phyloP scores from a whole-genome alignment of 2,888 invertebrate species.

The Latrodectus hesperus region DNA sequence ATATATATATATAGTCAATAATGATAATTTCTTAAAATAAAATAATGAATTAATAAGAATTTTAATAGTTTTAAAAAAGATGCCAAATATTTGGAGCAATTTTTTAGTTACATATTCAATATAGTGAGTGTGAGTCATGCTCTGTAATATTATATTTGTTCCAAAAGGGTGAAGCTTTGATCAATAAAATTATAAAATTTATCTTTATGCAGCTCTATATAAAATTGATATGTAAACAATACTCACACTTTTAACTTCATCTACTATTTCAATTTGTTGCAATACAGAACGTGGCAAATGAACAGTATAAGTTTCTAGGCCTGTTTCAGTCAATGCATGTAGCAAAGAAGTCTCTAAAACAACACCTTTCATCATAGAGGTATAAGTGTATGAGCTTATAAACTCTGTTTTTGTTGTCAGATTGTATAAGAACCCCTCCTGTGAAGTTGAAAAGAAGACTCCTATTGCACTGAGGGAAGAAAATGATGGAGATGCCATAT shows the following conservation, averaged over 20 bases:
- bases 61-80: too few species aligned
- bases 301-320: constrained; percentile 85
- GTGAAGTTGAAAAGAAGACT: constrained; percentile 81
- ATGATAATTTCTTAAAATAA: too few species aligned
- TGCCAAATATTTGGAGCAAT: too few species aligned
- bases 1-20: too few species aligned
- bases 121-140: too few species aligned
- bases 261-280: constrained; percentile 73
- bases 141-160: too few species aligned
- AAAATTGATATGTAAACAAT: background rate
- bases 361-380: constrained; percentile 82
- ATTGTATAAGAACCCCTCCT: constrained; percentile 83
- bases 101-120: too few species aligned
- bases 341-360: constrained; percentile 80
- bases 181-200: too few species aligned
- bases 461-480: constrained; percentile 78
- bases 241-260: constrained; percentile 76
- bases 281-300: constrained; percentile 76
- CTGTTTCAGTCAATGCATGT: constrained; percentile 84
- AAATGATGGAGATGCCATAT: constrained; percentile 37
- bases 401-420: constrained; percentile 76
- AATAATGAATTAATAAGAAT: too few species aligned
- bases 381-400: constrained; percentile 83
- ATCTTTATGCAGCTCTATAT: too few species aligned
- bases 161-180: too few species aligned